Evolutionary conservation across 2,113 vertebrate genomes (phyloP).

Genomic region (Enhydra lutris): DNA sequence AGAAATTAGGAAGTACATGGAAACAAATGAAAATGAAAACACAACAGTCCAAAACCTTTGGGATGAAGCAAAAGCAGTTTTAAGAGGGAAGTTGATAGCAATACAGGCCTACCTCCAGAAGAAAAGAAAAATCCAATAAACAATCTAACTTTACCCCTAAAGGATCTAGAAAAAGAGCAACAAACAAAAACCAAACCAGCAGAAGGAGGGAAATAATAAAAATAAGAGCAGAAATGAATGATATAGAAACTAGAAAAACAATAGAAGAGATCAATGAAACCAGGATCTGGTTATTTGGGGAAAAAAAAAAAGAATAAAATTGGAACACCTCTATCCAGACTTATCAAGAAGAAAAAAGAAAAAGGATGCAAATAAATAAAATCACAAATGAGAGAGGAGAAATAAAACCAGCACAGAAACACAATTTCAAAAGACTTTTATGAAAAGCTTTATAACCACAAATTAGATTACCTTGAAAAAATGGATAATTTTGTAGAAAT

Average conservation of each 20-base stretch:
- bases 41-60: neutral
- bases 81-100: neutral
- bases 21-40: neutral
- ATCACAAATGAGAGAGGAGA: neutral
- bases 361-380: neutral
- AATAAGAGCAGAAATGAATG: neutral
- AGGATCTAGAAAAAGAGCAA: too few relatives aligned
- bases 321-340: neutral
- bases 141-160: too few relatives aligned
- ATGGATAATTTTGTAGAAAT: neutral
- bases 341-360: neutral
- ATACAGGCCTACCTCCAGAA: too few relatives aligned
- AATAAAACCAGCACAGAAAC: neutral
- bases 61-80: neutral
- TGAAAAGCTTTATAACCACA: neutral
- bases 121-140: too few relatives aligned
- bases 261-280: neutral
- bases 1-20: neutral
- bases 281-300: neutral
- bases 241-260: neutral
- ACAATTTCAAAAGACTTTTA: neutral
- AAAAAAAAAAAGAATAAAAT: neutral
- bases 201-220: too few relatives aligned
- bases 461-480: neutral
- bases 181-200: too few relatives aligned